A percentile compares a stretch with the other conserved stretches of the same genome.
Evolutionary conservation across 2,797 vertebrate species (phyloP).

Genomic region (Alosa sapidissima): DNA sequence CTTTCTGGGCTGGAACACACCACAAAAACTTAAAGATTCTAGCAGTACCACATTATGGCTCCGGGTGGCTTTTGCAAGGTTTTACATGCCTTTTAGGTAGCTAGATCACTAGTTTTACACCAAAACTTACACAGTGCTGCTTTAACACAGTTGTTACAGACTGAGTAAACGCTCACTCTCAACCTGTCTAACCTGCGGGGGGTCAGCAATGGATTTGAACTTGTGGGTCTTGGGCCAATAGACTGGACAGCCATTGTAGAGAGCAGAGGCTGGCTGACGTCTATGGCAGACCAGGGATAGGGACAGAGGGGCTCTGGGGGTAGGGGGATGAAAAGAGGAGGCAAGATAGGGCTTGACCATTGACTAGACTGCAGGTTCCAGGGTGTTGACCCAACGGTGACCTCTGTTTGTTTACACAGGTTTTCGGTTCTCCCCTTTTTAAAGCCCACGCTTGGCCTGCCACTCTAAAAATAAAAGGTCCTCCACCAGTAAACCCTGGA

Average conservation of each 20-base stretch:
- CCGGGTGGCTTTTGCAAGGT: too few species aligned
- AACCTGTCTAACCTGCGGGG: slow-evolving; percentile 24
- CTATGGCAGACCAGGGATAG: slow-evolving; percentile 16
- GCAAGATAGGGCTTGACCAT: slow-evolving; percentile 24
- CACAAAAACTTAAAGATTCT: too few species aligned
- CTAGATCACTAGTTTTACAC: too few species aligned
- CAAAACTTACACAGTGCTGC: too few species aligned
- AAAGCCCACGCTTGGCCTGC: slow-evolving; percentile 45
- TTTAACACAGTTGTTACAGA: not conserved
- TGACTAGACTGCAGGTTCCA: slow-evolving; percentile 70
- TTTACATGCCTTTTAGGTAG: too few species aligned
- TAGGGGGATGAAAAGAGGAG: slow-evolving; percentile 27
- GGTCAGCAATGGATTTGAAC: slow-evolving; percentile 54
- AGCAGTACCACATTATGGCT: too few species aligned
- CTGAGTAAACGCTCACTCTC: not conserved
- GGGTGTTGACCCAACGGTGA: slow-evolving; percentile 80
- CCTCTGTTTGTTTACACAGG: slow-evolving; percentile 86
- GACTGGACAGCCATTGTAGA: not conserved
- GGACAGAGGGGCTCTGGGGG: slow-evolving; percentile 28
- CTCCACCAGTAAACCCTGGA: not conserved
- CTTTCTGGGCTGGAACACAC: too few species aligned
- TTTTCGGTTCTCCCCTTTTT: slow-evolving; percentile 83
- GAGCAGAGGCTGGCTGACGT: slow-evolving; percentile 28
- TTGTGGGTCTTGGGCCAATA: slow-evolving; percentile 45
- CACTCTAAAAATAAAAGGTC: slow-evolving; percentile 19